Conservation (phyloP, 1,140 invertebrate species). For the Pteromalus puparum region DNA sequence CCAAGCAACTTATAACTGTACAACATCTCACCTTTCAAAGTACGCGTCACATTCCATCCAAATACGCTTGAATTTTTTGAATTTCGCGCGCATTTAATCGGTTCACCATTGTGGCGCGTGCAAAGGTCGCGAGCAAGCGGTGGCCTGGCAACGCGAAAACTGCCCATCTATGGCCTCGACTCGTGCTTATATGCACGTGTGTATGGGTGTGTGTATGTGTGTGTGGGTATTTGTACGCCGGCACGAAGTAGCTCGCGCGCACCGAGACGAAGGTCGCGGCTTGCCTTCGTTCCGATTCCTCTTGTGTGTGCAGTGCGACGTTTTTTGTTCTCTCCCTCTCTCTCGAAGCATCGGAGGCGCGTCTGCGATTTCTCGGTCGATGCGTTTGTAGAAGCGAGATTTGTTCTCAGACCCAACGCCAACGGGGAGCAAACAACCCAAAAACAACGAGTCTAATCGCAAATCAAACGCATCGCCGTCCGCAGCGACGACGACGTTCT, state of each 20-base stretch:
- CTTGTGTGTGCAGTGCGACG: neutral
- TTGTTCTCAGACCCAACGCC: too few species aligned
- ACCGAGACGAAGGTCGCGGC: neutral
- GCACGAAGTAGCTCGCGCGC: neutral
- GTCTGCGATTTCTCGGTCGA: too few species aligned
- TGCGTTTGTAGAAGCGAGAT: too few species aligned
- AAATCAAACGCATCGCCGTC: neutral
- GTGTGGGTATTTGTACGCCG: neutral
- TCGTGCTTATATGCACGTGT: neutral
- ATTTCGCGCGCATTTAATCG: neutral
- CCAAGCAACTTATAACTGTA: too few species aligned
- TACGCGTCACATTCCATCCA: too few species aligned
- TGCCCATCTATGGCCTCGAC: constrained; percentile 3
- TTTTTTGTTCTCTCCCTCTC: neutral
- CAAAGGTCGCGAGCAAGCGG: neutral
- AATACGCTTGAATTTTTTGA: neutral
- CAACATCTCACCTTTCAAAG: too few species aligned
- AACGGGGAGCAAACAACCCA: neutral
- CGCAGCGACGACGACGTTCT: too few species aligned
- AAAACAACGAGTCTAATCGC: neutral
- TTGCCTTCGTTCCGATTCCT: neutral
- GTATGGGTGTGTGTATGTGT: neutral
- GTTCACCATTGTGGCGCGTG: neutral
- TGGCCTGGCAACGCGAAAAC: neutral
- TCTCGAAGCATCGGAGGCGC: too few species aligned